Percentiles rank a stretch among this genome's conserved stretches.
Evolutionary conservation across 1,140 invertebrate species (phyloP).

Genomic region (Halesus radiatus): DNA sequence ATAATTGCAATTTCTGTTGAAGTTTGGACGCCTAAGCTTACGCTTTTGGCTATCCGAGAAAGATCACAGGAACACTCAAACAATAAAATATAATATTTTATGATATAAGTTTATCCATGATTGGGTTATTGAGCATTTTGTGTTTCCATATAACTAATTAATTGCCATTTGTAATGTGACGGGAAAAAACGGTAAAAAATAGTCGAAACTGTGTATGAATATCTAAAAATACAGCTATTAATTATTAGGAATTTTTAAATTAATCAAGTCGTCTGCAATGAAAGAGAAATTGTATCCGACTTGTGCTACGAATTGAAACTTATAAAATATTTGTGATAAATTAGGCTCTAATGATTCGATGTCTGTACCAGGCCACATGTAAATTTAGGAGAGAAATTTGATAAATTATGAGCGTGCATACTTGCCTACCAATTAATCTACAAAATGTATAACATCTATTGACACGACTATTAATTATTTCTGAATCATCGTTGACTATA

Average conservation of each 20-base stretch:
- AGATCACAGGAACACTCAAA: not conserved
- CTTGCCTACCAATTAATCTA: slow-evolving; percentile 18
- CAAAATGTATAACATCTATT: slow-evolving; percentile 24
- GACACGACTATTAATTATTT: slow-evolving; percentile 5
- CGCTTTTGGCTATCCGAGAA: not conserved
- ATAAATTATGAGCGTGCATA: slow-evolving; percentile 15
- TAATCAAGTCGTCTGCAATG: not conserved
- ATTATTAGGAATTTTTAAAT: not conserved
- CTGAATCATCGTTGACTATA: not conserved
- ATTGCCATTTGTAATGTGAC: slow-evolving; percentile 10
- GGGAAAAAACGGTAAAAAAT: not conserved
- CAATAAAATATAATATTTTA: slow-evolving; percentile 17
- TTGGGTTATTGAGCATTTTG: not conserved
- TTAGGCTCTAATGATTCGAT: slow-evolving; percentile 5
- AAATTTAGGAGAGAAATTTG: slow-evolving; percentile 2
- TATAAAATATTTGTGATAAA: slow-evolving; percentile 23
- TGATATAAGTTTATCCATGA: not conserved
- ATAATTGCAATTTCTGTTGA: too few relatives aligned
- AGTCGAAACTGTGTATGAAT: not conserved
- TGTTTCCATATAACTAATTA: slow-evolving; percentile 8
- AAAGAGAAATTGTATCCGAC: slow-evolving; percentile 34
- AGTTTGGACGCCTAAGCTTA: too few relatives aligned
- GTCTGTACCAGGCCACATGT: not conserved
- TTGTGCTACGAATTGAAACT: not conserved
- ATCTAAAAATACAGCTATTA: not conserved